Conservation (phyloP, 2,888 invertebrate genomes). For the Acleris cristana region DNA sequence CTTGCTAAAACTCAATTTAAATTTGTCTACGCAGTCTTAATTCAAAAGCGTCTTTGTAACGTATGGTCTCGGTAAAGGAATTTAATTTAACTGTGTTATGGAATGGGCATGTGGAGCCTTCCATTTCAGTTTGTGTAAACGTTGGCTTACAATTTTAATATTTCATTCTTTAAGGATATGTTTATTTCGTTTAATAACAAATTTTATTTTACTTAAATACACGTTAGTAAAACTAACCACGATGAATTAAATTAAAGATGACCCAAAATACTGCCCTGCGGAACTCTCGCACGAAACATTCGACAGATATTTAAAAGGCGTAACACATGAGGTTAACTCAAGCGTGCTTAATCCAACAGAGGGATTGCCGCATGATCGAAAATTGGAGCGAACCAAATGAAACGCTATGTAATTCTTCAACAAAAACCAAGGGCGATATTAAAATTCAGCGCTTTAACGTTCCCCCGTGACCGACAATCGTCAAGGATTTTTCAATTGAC, state of each 20-base stretch:
- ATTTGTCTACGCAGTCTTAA: constrained; percentile 67
- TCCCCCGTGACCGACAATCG: constrained; percentile 42
- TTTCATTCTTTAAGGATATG: background rate
- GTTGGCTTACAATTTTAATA: constrained; percentile 14
- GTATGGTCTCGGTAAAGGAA: constrained; percentile 50
- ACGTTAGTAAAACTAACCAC: background rate
- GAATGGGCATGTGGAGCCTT: constrained; percentile 42
- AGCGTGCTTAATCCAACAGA: constrained; percentile 1
- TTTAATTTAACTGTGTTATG: constrained; percentile 64
- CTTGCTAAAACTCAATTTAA: constrained; percentile 74
- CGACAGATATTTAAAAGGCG: constrained; percentile 8
- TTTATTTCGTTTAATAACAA: background rate
- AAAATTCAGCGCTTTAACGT: constrained; percentile 49
- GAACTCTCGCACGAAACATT: background rate
- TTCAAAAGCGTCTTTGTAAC: constrained; percentile 54
- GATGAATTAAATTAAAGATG: constrained; percentile 14
- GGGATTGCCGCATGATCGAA: constrained; percentile 41
- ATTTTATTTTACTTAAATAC: background rate
- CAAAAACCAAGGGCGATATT: constrained; percentile 49
- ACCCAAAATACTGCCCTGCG: constrained; percentile 5
- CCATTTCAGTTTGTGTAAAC: constrained; percentile 16
- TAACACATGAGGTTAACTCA: background rate
- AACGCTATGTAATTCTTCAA: constrained; percentile 42
- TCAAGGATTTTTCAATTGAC: constrained; percentile 49
- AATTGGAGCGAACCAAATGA: constrained; percentile 41